phyloP scores from a whole-genome alignment of 2,113 vertebrate genomes.

The Pachyramphus minor region DNA sequence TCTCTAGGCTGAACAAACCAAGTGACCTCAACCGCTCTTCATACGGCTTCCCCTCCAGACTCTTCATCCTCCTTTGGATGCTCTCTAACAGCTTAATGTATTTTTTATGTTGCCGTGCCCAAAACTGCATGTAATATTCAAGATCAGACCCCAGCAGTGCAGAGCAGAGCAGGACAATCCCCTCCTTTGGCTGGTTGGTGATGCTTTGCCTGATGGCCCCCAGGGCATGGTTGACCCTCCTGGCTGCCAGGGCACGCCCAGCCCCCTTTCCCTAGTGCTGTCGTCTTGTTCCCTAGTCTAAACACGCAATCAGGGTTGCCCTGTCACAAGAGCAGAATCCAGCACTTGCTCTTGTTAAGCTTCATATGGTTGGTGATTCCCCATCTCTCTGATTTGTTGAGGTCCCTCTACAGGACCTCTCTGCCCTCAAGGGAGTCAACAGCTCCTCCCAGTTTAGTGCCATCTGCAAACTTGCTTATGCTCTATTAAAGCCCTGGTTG shows the following conservation, averaged over 20 bases:
- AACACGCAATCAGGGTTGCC: neutral
- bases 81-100: neutral
- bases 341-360: neutral
- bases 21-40: neutral
- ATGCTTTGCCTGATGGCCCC: neutral
- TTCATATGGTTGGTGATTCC: neutral
- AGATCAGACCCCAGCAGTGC: neutral
- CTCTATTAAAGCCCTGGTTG: neutral
- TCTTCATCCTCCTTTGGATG: neutral
- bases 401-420: neutral
- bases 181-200: neutral
- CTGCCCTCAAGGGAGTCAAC: neutral
- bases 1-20: neutral
- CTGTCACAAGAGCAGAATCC: neutral
- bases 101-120: neutral
- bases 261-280: neutral
- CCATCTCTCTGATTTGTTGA: neutral
- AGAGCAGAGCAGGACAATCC: neutral
- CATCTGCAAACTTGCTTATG: neutral
- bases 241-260: neutral
- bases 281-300: neutral
- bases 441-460: neutral
- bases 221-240: neutral
- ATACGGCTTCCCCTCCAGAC: neutral
- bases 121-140: neutral